Conservation (phyloP, 2,797 vertebrate genomes). For the Sciurus vulgaris region DNA sequence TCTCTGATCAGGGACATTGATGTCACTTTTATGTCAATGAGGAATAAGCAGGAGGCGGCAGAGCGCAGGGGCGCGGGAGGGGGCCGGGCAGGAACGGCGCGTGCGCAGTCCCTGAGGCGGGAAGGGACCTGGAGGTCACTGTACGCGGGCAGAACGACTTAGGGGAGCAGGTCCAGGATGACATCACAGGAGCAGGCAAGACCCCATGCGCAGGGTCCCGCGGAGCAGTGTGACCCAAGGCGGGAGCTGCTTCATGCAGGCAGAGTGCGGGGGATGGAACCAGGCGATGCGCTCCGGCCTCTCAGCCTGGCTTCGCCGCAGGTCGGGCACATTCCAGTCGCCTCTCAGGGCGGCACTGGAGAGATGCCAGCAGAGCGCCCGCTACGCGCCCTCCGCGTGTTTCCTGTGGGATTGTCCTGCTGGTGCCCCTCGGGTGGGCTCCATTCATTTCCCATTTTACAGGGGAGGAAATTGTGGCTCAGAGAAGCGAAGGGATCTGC, state of each 20-base stretch:
- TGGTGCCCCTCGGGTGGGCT: not conserved
- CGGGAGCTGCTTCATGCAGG: not conserved
- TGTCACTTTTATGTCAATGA: not conserved
- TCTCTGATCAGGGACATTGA: not conserved
- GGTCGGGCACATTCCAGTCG: not conserved
- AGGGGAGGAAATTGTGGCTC: not conserved
- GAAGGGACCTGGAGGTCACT: not conserved
- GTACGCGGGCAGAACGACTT: not conserved
- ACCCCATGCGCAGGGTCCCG: not conserved
- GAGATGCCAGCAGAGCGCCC: not conserved
- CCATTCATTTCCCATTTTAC: not conserved
- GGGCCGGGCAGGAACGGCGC: not conserved
- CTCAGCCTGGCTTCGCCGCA: not conserved
- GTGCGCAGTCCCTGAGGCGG: not conserved
- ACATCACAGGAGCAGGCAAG: not conserved
- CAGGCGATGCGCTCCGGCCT: too few relatives aligned
- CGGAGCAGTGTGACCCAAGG: not conserved
- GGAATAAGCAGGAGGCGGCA: too few relatives aligned
- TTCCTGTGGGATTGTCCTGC: not conserved
- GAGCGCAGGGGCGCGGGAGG: rapidly evolving
- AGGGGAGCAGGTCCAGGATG: not conserved
- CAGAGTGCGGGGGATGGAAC: not conserved
- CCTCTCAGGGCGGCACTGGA: not conserved
- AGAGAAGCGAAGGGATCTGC: not conserved
- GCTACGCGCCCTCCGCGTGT: not conserved